phyloP scores from a whole-genome alignment of 2,888 invertebrate species.

The Machimus rusticus region DNA sequence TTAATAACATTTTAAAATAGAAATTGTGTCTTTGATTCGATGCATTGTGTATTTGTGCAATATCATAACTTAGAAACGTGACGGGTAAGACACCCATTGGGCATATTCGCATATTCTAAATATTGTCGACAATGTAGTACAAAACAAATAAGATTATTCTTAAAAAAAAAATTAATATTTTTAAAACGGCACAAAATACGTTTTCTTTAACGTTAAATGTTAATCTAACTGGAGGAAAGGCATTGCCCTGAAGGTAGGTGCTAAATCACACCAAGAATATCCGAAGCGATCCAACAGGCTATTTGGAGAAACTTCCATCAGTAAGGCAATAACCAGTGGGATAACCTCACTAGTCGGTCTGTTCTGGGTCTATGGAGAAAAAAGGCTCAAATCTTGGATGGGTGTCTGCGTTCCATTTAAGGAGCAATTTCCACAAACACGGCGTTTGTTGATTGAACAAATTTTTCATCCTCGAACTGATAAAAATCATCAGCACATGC shows the following conservation, averaged over 20 bases:
- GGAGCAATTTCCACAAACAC: conserved; percentile 36
- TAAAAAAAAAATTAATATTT: background rate
- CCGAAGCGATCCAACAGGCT: background rate
- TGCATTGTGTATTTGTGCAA: too few relatives aligned
- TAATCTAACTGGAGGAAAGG: background rate
- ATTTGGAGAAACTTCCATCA: background rate
- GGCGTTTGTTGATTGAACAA: conserved; percentile 37
- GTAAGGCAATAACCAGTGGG: background rate
- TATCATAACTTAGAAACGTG: too few relatives aligned
- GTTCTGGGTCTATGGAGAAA: background rate
- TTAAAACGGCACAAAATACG: background rate
- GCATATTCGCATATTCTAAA: too few relatives aligned
- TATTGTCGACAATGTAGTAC: too few relatives aligned
- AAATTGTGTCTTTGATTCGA: too few relatives aligned
- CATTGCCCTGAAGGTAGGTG: background rate
- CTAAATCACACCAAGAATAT: background rate
- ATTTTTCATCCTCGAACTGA: conserved; percentile 40
- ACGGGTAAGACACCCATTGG: too few relatives aligned
- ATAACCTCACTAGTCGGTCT: background rate
- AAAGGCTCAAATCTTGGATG: background rate
- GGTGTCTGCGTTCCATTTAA: conserved; percentile 24
- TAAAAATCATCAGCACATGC: conserved; percentile 42
- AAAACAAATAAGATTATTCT: too few relatives aligned
- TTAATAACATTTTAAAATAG: too few relatives aligned
- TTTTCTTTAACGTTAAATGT: background rate